Evolutionary conservation across 2,888 invertebrate genomes (phyloP).

Genomic region (Chalcis sispes): DNA sequence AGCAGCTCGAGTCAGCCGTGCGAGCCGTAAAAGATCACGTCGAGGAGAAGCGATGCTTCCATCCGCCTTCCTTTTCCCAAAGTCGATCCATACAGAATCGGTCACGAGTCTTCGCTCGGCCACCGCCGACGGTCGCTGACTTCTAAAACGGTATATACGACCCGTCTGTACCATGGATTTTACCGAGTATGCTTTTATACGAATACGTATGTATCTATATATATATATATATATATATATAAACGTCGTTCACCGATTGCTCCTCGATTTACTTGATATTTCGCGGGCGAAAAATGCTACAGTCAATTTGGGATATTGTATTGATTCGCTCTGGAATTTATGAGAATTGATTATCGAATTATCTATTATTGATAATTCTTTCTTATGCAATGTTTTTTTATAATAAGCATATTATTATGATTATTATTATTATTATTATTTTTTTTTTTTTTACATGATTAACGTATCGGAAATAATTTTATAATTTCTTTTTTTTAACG

Average conservation of each 20-base stretch:
- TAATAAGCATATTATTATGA: too few species aligned
- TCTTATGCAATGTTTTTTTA: too few species aligned
- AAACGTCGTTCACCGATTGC: neutral
- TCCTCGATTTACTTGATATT: neutral
- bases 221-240: too few species aligned
- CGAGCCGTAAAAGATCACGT: slow-evolving; percentile 44
- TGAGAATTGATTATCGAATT: too few species aligned
- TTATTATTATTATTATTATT: too few species aligned
- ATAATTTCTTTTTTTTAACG: too few species aligned
- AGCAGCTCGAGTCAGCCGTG: slow-evolving; percentile 43
- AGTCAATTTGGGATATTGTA: too few species aligned
- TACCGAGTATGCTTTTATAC: neutral
- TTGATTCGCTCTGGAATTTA: too few species aligned
- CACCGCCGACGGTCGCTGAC: neutral
- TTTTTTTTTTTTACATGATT: too few species aligned
- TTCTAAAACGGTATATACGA: slow-evolving; percentile 10
- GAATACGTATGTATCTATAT: neutral
- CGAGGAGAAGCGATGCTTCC: neutral
- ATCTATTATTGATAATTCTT: too few species aligned
- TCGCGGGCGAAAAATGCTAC: too few species aligned
- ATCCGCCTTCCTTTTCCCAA: neutral
- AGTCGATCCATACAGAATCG: slow-evolving; percentile 14
- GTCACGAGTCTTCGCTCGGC: slow-evolving; percentile 5
- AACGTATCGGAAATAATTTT: too few species aligned
- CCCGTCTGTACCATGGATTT: neutral